Conservation (phyloP, 1,140 invertebrate genomes). For the Oncopeltus fasciatus region DNA sequence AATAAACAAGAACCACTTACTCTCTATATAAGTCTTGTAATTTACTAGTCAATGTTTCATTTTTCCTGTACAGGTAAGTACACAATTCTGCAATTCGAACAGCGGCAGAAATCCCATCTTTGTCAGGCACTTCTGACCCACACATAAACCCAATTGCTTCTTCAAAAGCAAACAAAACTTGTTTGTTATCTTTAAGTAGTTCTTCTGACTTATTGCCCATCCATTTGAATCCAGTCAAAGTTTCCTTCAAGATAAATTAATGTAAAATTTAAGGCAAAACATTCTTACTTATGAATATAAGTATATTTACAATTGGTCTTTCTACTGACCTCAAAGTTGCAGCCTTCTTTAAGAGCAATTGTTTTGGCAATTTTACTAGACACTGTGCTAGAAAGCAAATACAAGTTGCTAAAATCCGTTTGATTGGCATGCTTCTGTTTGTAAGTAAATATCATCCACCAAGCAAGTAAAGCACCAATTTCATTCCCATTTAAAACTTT, state of each 20-base stretch:
- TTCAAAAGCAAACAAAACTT: conserved; percentile 88
- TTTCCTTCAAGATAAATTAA: conserved; percentile 46
- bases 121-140: conserved; percentile 71
- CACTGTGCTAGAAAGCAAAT: conserved; percentile 86
- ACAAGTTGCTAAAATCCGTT: conserved; percentile 39
- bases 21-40: conserved; percentile 59
- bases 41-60: conserved; percentile 56
- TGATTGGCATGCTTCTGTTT: conserved; percentile 33
- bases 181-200: conserved; percentile 49
- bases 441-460: conserved; percentile 68
- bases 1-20: too few relatives aligned
- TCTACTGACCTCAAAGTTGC: conserved; percentile 55
- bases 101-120: conserved; percentile 86
- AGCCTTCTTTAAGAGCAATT: conserved; percentile 69
- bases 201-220: conserved; percentile 84
- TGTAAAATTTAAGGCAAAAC: background rate
- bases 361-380: conserved; percentile 90
- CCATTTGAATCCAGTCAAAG: conserved; percentile 99
- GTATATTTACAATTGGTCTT: too few relatives aligned
- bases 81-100: conserved; percentile 64
- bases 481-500: conserved; percentile 93
- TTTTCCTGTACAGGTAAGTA: conserved; percentile 43
- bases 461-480: conserved; percentile 84
- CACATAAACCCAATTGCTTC: conserved; percentile 94
- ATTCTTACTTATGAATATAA: too few relatives aligned